Conservation (phyloP, 2,797 vertebrate genomes). For the Enteromius treurensis region DNA sequence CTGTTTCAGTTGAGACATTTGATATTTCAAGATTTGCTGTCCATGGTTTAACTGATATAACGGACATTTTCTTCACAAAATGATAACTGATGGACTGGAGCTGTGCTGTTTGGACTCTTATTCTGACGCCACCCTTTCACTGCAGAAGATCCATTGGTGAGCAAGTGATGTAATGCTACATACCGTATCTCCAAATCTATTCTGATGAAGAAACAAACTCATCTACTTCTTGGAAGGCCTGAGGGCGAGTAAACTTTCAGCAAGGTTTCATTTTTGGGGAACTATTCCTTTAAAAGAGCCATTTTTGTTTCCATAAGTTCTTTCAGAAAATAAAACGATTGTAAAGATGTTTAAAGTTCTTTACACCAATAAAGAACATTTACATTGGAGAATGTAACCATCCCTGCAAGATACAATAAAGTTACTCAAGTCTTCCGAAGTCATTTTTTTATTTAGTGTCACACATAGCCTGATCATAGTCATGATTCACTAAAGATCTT, state of each 20-base stretch:
- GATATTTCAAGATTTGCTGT: neutral
- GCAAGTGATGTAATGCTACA: neutral
- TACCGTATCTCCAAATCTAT: neutral
- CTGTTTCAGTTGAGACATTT: neutral
- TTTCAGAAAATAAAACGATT: neutral
- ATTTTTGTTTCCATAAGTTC: neutral
- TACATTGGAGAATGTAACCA: neutral
- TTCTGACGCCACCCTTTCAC: neutral
- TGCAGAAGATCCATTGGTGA: neutral
- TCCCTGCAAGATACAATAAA: neutral
- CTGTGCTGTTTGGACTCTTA: neutral
- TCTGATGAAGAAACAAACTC: neutral
- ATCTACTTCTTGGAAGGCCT: neutral
- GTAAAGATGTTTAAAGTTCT: neutral
- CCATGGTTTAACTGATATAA: slow-evolving; percentile 1
- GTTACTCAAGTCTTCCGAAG: neutral
- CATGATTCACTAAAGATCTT: neutral
- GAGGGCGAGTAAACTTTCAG: neutral
- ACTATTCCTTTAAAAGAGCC: neutral
- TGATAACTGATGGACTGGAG: too few species aligned
- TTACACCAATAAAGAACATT: neutral
- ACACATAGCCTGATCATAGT: neutral
- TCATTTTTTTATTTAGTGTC: too few species aligned
- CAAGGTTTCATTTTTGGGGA: neutral
- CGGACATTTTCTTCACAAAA: too few species aligned